Conservation (phyloP, 2,113 vertebrate genomes). For the Fregata magnificens region DNA sequence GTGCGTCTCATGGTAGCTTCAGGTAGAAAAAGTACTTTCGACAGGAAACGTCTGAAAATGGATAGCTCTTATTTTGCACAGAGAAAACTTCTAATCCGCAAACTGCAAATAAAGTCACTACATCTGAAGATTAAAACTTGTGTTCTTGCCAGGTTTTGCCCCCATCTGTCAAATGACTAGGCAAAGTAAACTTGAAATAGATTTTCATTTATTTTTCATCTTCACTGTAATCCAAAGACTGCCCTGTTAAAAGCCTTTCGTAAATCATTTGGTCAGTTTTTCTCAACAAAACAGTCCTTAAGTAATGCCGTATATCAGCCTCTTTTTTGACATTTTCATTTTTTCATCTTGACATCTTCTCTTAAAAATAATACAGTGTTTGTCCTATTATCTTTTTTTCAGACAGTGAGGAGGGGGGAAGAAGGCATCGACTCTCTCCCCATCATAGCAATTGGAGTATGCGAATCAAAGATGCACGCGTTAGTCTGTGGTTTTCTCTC, state of each 20-base stretch:
- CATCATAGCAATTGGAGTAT: not conserved
- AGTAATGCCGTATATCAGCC: constrained; percentile 76
- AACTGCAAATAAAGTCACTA: constrained; percentile 39
- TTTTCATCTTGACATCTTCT: constrained; percentile 76
- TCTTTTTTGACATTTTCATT: constrained; percentile 76
- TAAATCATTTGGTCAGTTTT: constrained; percentile 79
- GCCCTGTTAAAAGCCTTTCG: constrained; percentile 73
- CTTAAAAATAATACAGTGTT: constrained; percentile 74
- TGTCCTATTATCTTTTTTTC: constrained; percentile 71
- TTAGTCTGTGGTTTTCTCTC: not conserved
- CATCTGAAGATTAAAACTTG: constrained; percentile 57
- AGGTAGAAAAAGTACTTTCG: not conserved
- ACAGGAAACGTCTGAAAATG: not conserved
- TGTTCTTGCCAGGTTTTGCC: constrained; percentile 42
- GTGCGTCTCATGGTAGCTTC: not conserved
- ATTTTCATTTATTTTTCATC: constrained; percentile 80
- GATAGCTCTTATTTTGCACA: not conserved
- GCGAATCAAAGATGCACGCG: not conserved
- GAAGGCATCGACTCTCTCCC: not conserved
- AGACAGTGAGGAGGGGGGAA: not conserved
- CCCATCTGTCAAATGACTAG: constrained; percentile 71
- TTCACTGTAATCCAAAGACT: constrained; percentile 72
- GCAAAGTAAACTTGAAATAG: constrained; percentile 72
- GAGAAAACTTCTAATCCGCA: constrained; percentile 14
- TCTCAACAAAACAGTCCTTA: constrained; percentile 71